Conservation (phyloP, 2,113 vertebrate species). For the Sinosuthora webbiana region DNA sequence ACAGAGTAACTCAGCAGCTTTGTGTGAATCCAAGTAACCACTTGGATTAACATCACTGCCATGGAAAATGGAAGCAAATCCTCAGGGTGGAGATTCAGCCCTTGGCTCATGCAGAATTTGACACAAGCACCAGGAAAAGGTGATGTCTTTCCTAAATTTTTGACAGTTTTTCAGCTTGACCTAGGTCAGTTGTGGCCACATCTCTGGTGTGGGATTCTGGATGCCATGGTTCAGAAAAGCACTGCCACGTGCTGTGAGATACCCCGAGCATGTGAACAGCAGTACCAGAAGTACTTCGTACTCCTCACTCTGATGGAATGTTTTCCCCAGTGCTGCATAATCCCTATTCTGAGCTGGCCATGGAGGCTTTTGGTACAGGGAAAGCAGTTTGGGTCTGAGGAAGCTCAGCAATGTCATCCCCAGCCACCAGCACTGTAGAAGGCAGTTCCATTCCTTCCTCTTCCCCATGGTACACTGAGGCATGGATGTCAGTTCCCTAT, state of each 20-base stretch:
- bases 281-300: not conserved
- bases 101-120: not conserved
- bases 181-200: no score
- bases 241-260: not conserved
- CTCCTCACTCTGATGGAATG: accelerated
- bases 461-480: not conserved
- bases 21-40: not conserved
- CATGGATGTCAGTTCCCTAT: accelerated
- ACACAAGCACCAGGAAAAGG: not conserved
- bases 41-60: not conserved
- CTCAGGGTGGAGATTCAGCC: not conserved
- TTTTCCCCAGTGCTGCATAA: not conserved
- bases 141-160: not conserved
- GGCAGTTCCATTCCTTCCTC: not conserved
- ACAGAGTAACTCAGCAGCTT: not conserved
- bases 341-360: not conserved
- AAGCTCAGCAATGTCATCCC: not conserved
- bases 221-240: not conserved
- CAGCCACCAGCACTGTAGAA: not conserved
- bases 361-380: not conserved
- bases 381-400: not conserved
- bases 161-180: not conserved
- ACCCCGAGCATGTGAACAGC: not conserved
- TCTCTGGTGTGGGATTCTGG: not conserved
- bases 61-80: not conserved